Base-by-base conservation (phyloP, 2,797 vertebrate genomes). In the Balearica regulorum region DNA sequence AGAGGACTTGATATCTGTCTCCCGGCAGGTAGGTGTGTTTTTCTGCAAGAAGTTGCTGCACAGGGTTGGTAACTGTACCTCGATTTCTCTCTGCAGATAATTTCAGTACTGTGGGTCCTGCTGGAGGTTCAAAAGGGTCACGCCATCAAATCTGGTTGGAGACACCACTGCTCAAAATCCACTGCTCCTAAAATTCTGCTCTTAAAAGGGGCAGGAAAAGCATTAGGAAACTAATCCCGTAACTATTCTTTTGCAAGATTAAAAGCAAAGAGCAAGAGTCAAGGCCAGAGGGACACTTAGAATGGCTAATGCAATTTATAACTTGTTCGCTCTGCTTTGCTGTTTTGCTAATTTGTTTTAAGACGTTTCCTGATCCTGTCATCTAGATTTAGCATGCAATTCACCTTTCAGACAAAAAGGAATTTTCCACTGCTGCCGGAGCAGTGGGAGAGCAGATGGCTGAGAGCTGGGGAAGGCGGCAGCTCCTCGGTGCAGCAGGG, bases 331-430 rank as follows among this genome's bases (percentile, higher is more conserved):
- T 90, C 65, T 41, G 65, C 72, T 91, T 91, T 76, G 70, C 73
- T 64, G 58, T 66, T 84, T 83, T 54, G 43, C 58, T 94, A 86
- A 97, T 94, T 94, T 93, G 70, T 80, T 97, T 96, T 71, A 75
- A 80, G 90, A 87, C 0, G 51, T 92, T 95, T 94, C 84, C 87
- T 68, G 62, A 70, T 76, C 37, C 75, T 87, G 51, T 78, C 72
- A 35, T 79, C 64, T 37, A 83, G 75, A 75, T 85, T 86, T 93
- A 93, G 83, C 79, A 58, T 13, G 31, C 46, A 80, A 46, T 16
- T 95, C 83, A 77, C 83, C 75, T 76, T 84, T 81, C 35, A 78
- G 81, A 80, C 80, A 48, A 87, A 93, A 71, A 83, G 90, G 79
- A 90, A 92, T 93, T 92, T 96, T 96, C 91, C 73, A 89, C 72